Evolutionary conservation across 2,797 vertebrate genomes (phyloP), one percentile per base, ranked within the genome.

Genomic region (Enteromius radiatus): DNA sequence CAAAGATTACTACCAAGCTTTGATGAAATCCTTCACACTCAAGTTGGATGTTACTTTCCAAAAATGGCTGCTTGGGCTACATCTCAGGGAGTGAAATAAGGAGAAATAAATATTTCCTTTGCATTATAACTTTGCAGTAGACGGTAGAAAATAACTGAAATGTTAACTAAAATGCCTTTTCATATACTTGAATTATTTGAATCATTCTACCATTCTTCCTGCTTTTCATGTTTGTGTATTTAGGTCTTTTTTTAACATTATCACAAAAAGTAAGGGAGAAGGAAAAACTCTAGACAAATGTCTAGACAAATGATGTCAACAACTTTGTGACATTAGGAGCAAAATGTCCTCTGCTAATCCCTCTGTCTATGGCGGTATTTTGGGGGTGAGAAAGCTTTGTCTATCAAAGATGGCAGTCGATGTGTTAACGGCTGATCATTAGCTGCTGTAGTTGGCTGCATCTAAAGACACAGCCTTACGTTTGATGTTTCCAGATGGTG

Each of bases 361-460:
- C 28, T 76, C 31, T 82, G 86, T 85, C 85, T 89, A 76, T 82
- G 36, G 70, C 36, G 65, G 67, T 33, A 38, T 76, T 63, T 21
- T 43, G 49, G 49, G 84, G 75, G 85, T 84, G 86, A 78, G 84
- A 88, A 85, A 68, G 77, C 71, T 45, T 71, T 64, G 86, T 86
- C 83, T 87, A 59, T 82, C 73, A 54, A 59, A 81, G 65, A 36
- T 65, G 77, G 36, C 84, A 45, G 70, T 6, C 52, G 76, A 38
- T 33, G 84, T 77, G 78, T 65, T 84, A 86, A 87, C 74, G 84
- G 85, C 82, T 83, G 47, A 23, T 86, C 83, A 87, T 84, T 81
- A 89, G 79, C 64, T 79, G 65, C 49, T 78, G 38, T 71, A 45
- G 47, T 38, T 64, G 73, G 28, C 43, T 38, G 70, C 78, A 76